These are phyloP conservation scores for Xenops minutus DNA, from an alignment of 2,797 vertebrate genomes.

Conservation along the genomic window DNA sequence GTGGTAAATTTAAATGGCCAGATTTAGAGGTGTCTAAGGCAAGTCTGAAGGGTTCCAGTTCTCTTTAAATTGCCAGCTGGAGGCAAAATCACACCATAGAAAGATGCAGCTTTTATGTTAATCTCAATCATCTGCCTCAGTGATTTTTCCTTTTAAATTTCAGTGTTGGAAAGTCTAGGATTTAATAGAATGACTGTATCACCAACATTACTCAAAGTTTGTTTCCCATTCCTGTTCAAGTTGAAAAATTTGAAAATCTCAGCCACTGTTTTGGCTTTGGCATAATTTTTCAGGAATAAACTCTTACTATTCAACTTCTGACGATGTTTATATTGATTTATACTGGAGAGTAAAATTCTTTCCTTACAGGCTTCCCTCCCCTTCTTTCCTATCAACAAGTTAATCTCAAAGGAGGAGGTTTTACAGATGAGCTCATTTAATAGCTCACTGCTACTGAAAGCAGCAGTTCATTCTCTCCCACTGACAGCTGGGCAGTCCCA, in stretches of 20 bases:
- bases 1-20: neutral
- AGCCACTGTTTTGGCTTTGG: neutral
- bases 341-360: neutral
- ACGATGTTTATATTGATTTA: neutral
- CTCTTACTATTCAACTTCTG: neutral
- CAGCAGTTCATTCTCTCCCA: neutral
- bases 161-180: neutral
- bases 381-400: neutral
- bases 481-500: neutral
- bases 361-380: neutral
- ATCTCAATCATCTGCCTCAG: neutral
- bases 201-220: neutral
- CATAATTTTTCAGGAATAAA: neutral
- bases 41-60: neutral
- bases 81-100: neutral
- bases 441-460: neutral
- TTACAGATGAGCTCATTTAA: neutral
- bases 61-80: neutral
- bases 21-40: rapidly evolving
- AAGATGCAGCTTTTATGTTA: neutral
- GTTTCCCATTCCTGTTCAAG: neutral
- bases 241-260: neutral
- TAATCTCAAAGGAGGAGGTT: neutral
- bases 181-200: neutral
- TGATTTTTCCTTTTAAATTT: neutral